Evolutionary conservation across 2,888 invertebrate species (phyloP), one percentile per base, ranked within the genome.

Genomic region (Crocallis elinguaria): DNA sequence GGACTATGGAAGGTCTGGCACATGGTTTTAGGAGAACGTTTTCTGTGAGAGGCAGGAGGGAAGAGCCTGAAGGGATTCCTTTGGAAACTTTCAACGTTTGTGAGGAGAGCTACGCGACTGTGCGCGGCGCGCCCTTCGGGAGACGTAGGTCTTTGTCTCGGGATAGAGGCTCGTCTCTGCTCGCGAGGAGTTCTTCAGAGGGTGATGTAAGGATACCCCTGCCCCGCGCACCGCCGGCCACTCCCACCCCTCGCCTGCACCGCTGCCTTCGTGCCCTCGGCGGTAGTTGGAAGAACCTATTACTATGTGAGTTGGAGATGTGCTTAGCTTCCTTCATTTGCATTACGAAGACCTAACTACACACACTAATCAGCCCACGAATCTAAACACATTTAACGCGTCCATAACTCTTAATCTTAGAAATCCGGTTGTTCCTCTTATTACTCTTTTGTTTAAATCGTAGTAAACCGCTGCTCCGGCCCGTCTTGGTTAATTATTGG

Each of bases 201-300:
- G 95, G 95, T 6, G 95, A 95, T 77, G 89, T 95, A 71, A 81
- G 91, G 66, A 77, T 82, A 74, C 69, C 78, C 0, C 75, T 69
- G 0, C 86, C 89, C 0, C 83, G 87, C 3, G 82, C 88, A 0
- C 84, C 89, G 0, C 84, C 85, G 0, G 69, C 83, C 11, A 82
- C 87, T 27, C 91, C 92, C 51, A 71, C 85, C 3, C 90, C 93
- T 38, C 88, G 93, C 19, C 82, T 93, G 64, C 94, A 94, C 82
- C 94, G 94, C 81, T 95, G 95, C 81, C 94, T 95, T 64, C 94
- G 94, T 69, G 95, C 94, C 58, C 93, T 95, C 69, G 95, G 95
- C 76, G 95, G 95, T 64, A 95, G 95, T 87, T 95, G 95, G 95
- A 95, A 94, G 88, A 96, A 95, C 87, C 93, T 95, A 64, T 91